Conservation (phyloP, 1,140 invertebrate species). For the Lineus longissimus region DNA sequence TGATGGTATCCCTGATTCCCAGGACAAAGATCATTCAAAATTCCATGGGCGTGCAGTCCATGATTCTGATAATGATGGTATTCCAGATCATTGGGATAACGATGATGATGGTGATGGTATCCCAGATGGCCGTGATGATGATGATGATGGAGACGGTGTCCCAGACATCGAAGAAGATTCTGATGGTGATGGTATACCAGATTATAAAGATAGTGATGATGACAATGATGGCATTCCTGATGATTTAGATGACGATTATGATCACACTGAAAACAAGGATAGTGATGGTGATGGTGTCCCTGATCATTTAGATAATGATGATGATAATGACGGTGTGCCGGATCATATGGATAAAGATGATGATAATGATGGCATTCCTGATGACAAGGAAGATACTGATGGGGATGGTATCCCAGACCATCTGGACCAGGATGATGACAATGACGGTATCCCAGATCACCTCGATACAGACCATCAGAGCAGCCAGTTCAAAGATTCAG, state of each 20-base stretch:
- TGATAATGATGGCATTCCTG: conserved; percentile 24
- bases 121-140: conserved; percentile 35
- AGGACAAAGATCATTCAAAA: conserved; percentile 15
- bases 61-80: conserved; percentile 8
- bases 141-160: conserved; percentile 38
- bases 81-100: background rate
- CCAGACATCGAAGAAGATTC: conserved; percentile 25
- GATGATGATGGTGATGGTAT: conserved; percentile 40
- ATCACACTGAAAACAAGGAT: conserved; percentile 14
- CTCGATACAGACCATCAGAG: conserved; percentile 15
- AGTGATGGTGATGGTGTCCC: conserved; percentile 28
- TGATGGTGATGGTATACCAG: conserved; percentile 31
- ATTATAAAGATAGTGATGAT: conserved; percentile 16
- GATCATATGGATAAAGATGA: conserved; percentile 19
- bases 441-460: conserved; percentile 25
- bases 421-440: conserved; percentile 21
- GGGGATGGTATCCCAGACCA: conserved; percentile 24
- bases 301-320: conserved; percentile 27
- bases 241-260: conserved; percentile 30
- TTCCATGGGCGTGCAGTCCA: conserved; percentile 14
- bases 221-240: conserved; percentile 25
- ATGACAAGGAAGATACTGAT: conserved; percentile 22
- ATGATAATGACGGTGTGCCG: conserved; percentile 22
- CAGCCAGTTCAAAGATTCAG: conserved; percentile 17
- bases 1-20: conserved; percentile 34